A percentile compares a stretch with the other conserved stretches of the same genome.
Evolutionary conservation across 2,888 invertebrate genomes (phyloP).

Genomic region (Acrocera orbiculus): DNA sequence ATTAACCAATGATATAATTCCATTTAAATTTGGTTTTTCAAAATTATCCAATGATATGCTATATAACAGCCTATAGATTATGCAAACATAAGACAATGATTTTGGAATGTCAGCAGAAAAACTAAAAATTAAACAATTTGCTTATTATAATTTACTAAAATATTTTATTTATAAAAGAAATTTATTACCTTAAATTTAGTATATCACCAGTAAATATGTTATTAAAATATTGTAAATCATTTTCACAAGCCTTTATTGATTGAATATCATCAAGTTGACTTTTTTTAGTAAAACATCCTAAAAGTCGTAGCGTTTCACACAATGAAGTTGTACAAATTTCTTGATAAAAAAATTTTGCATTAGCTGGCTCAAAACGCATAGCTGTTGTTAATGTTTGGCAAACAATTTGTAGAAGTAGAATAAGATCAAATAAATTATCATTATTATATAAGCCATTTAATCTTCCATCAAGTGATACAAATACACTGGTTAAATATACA

Average conservation of each 20-base stretch:
- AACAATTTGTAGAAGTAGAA: constrained; percentile 67
- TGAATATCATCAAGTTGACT: constrained; percentile 33
- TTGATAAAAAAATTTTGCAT: constrained; percentile 93
- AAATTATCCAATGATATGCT: constrained; percentile 92
- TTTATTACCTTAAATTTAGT: constrained; percentile 32
- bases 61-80: constrained; percentile 74
- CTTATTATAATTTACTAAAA: not conserved
- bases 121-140: constrained; percentile 26
- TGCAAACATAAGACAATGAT: constrained; percentile 63
- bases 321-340: constrained; percentile 91
- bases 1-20: constrained; percentile 35
- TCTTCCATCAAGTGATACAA: constrained; percentile 79
- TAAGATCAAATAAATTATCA: constrained; percentile 38
- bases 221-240: constrained; percentile 38
- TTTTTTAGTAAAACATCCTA: constrained; percentile 69
- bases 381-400: constrained; percentile 92
- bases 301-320: constrained; percentile 75
- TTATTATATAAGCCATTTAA: constrained; percentile 36
- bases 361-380: constrained; percentile 98
- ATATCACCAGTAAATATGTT: constrained; percentile 61
- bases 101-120: constrained; percentile 58
- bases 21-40: constrained; percentile 66
- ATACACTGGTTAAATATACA: constrained; percentile 88
- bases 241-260: constrained; percentile 22
- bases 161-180: not conserved